A percentile compares a stretch with the other conserved stretches of the same genome.
Evolutionary conservation across 2,888 invertebrate genomes (phyloP).

Genomic region (Ophion slaviceki): DNA sequence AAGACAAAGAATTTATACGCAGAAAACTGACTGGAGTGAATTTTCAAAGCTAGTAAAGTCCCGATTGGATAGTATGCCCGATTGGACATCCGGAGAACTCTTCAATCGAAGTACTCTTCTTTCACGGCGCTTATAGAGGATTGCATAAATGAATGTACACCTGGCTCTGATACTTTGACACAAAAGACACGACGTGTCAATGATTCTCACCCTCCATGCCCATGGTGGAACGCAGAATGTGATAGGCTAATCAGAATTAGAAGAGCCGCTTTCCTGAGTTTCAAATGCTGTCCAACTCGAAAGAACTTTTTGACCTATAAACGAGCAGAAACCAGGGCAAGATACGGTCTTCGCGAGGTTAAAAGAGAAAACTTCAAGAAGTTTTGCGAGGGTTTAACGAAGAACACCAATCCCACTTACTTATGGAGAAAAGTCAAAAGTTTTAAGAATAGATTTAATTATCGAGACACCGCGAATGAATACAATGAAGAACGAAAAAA

Average conservation of each 20-base stretch:
- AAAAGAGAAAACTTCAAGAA: conserved; percentile 25
- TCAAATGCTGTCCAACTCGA: neutral
- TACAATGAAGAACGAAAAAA: too few species aligned
- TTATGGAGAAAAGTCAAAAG: neutral
- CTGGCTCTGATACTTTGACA: neutral
- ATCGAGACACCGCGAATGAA: too few species aligned
- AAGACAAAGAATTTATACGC: conserved; percentile 17
- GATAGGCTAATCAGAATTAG: conserved; percentile 27
- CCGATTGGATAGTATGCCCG: neutral
- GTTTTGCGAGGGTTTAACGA: conserved; percentile 25
- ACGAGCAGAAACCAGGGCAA: conserved; percentile 11
- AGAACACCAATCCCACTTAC: neutral
- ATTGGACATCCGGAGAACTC: neutral
- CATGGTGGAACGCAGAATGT: conserved; percentile 35
- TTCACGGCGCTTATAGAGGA: conserved; percentile 10
- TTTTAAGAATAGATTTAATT: too few species aligned
- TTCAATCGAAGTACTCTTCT: conserved; percentile 8
- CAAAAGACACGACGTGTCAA: neutral
- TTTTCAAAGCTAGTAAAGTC: neutral
- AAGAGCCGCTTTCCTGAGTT: neutral
- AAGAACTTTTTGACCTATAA: neutral
- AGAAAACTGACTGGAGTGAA: conserved; percentile 26
- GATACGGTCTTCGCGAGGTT: conserved; percentile 1
- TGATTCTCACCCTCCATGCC: neutral
- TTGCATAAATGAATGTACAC: conserved; percentile 10